Conservation (phyloP, 2,797 vertebrate genomes). For the Sardinella longiceps region DNA sequence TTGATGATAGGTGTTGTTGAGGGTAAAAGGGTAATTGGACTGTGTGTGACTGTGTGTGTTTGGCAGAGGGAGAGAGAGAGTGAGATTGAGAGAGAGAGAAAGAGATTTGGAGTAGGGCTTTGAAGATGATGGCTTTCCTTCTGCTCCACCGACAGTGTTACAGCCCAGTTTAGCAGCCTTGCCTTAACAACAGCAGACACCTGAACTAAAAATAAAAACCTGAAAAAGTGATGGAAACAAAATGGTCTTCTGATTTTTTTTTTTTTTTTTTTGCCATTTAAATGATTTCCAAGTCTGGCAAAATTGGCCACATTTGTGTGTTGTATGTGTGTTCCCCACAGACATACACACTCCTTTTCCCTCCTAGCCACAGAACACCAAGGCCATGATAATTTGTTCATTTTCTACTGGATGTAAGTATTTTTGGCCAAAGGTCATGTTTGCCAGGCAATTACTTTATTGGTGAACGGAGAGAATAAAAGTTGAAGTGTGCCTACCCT, state of each 20-base stretch:
- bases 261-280: too few relatives aligned
- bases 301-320: too few relatives aligned
- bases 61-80: neutral
- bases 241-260: neutral
- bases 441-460: constrained; percentile 61
- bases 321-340: too few relatives aligned
- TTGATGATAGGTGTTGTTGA: constrained; percentile 3
- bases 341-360: constrained; percentile 39
- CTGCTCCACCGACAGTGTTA: neutral
- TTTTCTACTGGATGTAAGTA: constrained; percentile 46
- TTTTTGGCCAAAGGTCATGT: constrained; percentile 46
- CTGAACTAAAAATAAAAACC: neutral
- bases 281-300: neutral
- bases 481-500: neutral
- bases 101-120: constrained; percentile 9
- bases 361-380: constrained; percentile 39
- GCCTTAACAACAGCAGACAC: neutral
- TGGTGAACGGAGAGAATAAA: constrained; percentile 33
- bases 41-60: neutral
- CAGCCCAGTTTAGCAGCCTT: neutral
- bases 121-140: neutral
- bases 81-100: neutral
- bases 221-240: neutral
- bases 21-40: neutral
- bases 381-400: constrained; percentile 44